Percentiles rank a stretch among this genome's conserved stretches.
Evolutionary conservation across 1,140 invertebrate species (phyloP).

Genomic region (Drosophila nasuta): DNA sequence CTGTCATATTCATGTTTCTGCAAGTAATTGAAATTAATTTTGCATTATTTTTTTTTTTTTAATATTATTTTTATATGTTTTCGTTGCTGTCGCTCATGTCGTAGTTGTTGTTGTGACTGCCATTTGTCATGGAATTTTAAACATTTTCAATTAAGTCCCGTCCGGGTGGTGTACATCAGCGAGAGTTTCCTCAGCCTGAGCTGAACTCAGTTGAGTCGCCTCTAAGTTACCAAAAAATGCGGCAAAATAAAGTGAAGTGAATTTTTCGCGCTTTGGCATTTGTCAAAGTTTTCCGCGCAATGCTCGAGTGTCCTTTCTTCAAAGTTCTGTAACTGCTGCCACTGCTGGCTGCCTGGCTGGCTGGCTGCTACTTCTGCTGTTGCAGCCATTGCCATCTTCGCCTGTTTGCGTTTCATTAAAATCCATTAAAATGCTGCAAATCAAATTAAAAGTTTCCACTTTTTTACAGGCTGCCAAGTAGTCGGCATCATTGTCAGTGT

Average conservation of each 20-base stretch:
- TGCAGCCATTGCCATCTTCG: conserved; percentile 31
- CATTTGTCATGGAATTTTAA: conserved; percentile 78
- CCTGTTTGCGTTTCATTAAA: conserved; percentile 81
- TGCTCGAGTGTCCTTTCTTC: conserved; percentile 70
- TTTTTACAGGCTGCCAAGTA: conserved; percentile 45
- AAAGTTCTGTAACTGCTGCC: conserved; percentile 48
- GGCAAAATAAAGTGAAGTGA: conserved; percentile 61
- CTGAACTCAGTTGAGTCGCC: conserved; percentile 43
- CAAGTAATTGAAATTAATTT: conserved; percentile 82
- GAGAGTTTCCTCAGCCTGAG: conserved; percentile 37
- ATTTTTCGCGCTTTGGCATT: conserved; percentile 82
- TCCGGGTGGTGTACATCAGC: conserved; percentile 60
- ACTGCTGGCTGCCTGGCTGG: not conserved
- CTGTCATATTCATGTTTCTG: conserved; percentile 76
- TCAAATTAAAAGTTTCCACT: conserved; percentile 83
- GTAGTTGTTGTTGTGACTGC: conserved; percentile 26
- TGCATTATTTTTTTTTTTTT: conserved; percentile 57
- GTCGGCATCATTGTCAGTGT: conserved; percentile 61
- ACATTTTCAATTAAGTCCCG: conserved; percentile 77
- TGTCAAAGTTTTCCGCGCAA: conserved; percentile 69
- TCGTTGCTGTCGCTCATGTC: conserved; percentile 20
- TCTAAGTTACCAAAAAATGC: conserved; percentile 68
- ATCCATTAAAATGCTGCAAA: conserved; percentile 84
- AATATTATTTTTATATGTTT: not conserved
- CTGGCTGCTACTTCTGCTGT: conserved; percentile 5